Evolutionary conservation across 2,797 vertebrate species (phyloP).

Genomic region (Cossypha caffra): DNA sequence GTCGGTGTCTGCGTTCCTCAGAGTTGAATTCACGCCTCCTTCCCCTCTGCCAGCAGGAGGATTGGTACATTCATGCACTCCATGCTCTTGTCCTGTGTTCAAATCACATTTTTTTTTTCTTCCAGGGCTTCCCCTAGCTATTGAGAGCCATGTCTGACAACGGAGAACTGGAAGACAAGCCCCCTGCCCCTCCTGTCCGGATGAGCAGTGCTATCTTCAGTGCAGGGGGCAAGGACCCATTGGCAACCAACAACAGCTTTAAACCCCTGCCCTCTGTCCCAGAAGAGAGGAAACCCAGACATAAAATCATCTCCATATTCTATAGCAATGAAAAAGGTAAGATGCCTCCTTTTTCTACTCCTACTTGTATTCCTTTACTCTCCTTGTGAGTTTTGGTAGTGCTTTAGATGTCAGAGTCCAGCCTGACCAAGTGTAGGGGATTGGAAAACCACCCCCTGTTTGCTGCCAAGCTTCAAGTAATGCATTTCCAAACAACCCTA

Average conservation of each 20-base stretch:
- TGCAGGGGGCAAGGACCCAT: constrained; percentile 83
- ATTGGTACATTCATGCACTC: not conserved
- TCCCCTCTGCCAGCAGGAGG: not conserved
- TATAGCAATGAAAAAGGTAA: constrained; percentile 91
- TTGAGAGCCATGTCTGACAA: constrained; percentile 92
- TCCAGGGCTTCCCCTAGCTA: constrained; percentile 55
- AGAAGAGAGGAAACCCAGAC: constrained; percentile 92
- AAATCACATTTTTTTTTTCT: not conserved
- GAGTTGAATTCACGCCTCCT: not conserved
- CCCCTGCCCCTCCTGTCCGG: constrained; percentile 93
- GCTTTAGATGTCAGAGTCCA: not conserved
- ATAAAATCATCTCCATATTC: constrained; percentile 97
- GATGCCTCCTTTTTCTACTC: not conserved
- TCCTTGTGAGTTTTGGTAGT: not conserved
- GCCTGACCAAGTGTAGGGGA: not conserved
- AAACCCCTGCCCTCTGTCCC: constrained; percentile 96
- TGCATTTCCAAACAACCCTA: not conserved
- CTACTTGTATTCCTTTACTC: not conserved
- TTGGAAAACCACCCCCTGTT: not conserved
- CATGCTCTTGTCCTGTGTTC: not conserved
- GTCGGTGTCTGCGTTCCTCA: not conserved
- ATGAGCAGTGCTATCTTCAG: constrained; percentile 81
- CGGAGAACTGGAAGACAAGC: constrained; percentile 95
- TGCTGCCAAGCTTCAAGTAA: not conserved
- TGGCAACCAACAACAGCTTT: constrained; percentile 91